Percentiles rank a stretch among this genome's conserved stretches.
These are phyloP conservation scores for Ellobium chinense DNA, from an alignment of 2,888 invertebrate genomes.

Conservation along the genomic window DNA sequence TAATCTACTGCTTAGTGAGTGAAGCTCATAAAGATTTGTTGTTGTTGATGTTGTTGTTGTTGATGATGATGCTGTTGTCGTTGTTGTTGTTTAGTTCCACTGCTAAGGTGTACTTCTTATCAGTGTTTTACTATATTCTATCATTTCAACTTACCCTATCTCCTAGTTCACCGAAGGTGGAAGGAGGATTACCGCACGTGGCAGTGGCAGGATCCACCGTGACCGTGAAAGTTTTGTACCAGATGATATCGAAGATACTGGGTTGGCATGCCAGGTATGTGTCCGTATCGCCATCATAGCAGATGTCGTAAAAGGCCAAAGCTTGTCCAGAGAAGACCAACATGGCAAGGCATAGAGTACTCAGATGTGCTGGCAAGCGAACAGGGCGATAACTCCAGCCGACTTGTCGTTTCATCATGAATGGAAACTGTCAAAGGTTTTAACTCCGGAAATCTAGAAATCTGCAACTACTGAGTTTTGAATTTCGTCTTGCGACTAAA, in stretches of 20 bases:
- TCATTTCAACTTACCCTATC: constrained; percentile 4
- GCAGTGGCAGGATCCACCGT: constrained; percentile 5
- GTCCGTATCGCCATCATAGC: constrained; percentile 15
- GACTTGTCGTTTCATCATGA: no score
- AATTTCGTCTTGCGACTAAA: no score
- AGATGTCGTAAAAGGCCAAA: constrained; percentile 16
- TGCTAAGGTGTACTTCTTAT: constrained; percentile 21
- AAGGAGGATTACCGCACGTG: constrained; percentile 29
- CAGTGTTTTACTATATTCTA: background rate
- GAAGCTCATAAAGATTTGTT: background rate
- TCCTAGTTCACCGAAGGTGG: constrained; percentile 28
- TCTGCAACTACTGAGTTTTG: no score
- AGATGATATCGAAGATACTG: constrained; percentile 3
- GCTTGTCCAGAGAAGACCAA: no score
- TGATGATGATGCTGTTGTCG: background rate
- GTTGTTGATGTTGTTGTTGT: constrained; percentile 7
- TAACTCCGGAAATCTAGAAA: no score
- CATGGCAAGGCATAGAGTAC: no score
- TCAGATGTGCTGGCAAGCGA: no score
- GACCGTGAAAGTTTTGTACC: background rate
- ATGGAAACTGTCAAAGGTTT: no score
- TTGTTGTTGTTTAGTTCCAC: constrained; percentile 13
- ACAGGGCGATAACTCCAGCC: no score
- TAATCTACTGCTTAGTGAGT: no score
- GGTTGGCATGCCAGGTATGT: constrained; percentile 25